Evolutionary conservation across 2,888 invertebrate species (phyloP).

Genomic region (Sympetrum striolatum): DNA sequence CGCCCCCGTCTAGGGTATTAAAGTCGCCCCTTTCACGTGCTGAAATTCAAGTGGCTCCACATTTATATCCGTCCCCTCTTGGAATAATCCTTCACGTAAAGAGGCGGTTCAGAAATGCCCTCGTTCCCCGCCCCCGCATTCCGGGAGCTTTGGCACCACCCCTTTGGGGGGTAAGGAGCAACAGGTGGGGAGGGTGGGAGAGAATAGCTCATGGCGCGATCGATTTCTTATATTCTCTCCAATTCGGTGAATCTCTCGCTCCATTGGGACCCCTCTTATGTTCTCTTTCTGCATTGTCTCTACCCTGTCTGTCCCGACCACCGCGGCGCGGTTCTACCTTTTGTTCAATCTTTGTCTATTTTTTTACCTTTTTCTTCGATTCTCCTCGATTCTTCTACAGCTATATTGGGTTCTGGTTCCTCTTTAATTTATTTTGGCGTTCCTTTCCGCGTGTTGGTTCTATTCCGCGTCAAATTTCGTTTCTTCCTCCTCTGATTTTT

Average conservation of each 20-base stretch:
- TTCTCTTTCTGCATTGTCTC: neutral
- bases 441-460: too few relatives aligned
- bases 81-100: neutral
- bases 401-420: too few relatives aligned
- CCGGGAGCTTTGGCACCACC: neutral
- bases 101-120: neutral
- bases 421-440: too few relatives aligned
- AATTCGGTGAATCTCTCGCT: neutral
- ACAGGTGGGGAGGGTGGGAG: neutral
- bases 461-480: too few relatives aligned
- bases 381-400: too few relatives aligned
- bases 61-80: neutral
- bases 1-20: neutral
- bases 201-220: neutral
- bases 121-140: neutral
- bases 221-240: neutral
- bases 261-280: neutral
- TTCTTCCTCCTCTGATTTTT: too few relatives aligned
- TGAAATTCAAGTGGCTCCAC: neutral
- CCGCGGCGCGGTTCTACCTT: too few relatives aligned
- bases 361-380: too few relatives aligned
- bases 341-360: too few relatives aligned
- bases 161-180: neutral
- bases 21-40: neutral
- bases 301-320: too few relatives aligned